Evolutionary conservation across 2,113 vertebrate genomes (phyloP).

Genomic region (Picathartes gymnocephalus): DNA sequence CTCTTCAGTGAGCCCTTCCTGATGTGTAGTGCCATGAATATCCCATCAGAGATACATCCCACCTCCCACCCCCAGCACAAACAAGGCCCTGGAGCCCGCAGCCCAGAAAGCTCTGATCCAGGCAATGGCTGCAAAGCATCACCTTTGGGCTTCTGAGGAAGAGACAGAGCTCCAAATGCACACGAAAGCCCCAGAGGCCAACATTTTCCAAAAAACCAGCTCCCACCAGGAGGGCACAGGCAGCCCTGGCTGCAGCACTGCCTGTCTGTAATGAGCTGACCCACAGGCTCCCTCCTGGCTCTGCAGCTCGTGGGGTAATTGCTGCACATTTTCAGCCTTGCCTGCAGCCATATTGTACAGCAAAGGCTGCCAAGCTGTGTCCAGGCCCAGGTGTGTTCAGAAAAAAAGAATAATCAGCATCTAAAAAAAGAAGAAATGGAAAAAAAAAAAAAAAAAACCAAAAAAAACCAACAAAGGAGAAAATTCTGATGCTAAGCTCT

Average conservation of each 20-base stretch:
- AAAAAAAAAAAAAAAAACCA: neutral
- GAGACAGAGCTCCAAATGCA: neutral
- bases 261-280: slow-evolving; percentile 11
- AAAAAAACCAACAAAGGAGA: neutral
- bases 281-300: neutral
- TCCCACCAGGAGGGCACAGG: fast-evolving
- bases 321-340: slow-evolving; percentile 38
- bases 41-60: fast-evolving
- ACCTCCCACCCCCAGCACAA: neutral
- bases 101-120: neutral
- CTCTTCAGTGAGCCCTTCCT: neutral
- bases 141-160: neutral
- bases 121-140: neutral
- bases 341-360: neutral
- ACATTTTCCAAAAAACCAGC: neutral
- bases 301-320: neutral
- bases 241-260: neutral
- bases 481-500: neutral
- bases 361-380: neutral
- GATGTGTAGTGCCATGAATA: fast-evolving
- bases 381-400: neutral
- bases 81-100: fast-evolving
- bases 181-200: neutral
- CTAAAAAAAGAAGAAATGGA: neutral
- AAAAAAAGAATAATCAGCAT: neutral